These are phyloP conservation scores for Hyposmocoma kahamanoa DNA, from an alignment of 1,140 invertebrate genomes.

Conservation along the genomic window DNA sequence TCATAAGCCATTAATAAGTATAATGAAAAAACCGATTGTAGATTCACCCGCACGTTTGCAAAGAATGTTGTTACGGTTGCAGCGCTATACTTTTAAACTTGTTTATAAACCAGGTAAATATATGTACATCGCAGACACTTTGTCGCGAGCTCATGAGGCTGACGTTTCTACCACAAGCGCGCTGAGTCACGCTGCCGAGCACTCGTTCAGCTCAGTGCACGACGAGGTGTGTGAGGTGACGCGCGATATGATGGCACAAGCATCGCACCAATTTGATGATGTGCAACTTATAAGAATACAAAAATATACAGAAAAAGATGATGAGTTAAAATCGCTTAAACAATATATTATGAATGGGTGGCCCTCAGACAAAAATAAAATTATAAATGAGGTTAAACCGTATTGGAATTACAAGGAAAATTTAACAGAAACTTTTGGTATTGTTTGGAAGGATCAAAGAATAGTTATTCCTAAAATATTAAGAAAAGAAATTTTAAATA, in stretches of 20 bases:
- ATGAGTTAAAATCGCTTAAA: neutral
- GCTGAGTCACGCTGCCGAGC: neutral
- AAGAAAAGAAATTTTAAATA: constrained; percentile 29
- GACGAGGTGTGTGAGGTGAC: neutral
- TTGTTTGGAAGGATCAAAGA: constrained; percentile 32
- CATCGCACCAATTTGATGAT: neutral
- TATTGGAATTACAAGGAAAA: constrained; percentile 17
- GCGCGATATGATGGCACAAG: neutral
- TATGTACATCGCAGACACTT: constrained; percentile 26
- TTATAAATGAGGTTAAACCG: constrained; percentile 1
- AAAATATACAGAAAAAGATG: neutral
- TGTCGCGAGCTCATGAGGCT: constrained; percentile 9
- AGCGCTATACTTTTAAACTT: constrained; percentile 28
- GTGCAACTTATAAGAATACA: neutral
- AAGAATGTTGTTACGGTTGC: constrained; percentile 48
- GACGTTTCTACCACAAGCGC: too few relatives aligned
- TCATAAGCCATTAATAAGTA: constrained; percentile 4
- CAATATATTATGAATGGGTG: constrained; percentile 3
- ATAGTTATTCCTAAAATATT: constrained; percentile 39
- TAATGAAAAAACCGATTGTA: constrained; percentile 8
- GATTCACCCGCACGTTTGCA: constrained; percentile 8
- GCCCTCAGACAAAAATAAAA: neutral
- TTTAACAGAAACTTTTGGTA: constrained; percentile 26
- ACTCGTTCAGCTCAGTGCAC: neutral
- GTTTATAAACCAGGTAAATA: constrained; percentile 37